Evolutionary conservation across 2,113 vertebrate genomes (phyloP).

Genomic region (Heterocephalus glaber): DNA sequence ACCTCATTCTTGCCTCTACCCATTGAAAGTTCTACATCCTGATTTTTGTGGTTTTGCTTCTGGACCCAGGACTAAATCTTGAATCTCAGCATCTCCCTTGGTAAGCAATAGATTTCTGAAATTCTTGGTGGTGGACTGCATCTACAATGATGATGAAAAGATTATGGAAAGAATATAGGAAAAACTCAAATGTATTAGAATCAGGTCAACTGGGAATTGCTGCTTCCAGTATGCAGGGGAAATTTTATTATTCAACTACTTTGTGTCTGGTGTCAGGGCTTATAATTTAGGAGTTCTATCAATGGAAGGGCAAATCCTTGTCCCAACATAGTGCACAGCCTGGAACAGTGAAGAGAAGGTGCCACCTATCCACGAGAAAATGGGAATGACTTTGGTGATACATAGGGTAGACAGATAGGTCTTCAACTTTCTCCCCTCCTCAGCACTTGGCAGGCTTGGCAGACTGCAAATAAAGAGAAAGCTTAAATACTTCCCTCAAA

Average conservation of each 20-base stretch:
- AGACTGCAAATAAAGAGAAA: background rate
- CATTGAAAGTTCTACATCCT: background rate
- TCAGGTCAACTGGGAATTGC: background rate
- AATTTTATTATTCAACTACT: background rate
- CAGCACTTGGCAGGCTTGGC: background rate
- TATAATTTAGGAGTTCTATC: background rate
- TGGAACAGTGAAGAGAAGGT: background rate
- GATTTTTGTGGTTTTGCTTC: slow-evolving; percentile 8
- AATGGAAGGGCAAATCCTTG: background rate
- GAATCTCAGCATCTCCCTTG: background rate
- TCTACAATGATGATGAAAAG: background rate
- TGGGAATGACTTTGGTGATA: background rate
- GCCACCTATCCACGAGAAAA: background rate
- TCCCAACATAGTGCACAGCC: background rate
- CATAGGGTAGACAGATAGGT: background rate
- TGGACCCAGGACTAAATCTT: background rate
- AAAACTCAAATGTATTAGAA: background rate
- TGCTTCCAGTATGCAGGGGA: background rate
- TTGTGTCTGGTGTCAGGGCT: background rate
- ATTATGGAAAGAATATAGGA: background rate
- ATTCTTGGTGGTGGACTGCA: background rate
- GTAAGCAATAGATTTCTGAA: background rate
- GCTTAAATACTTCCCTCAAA: background rate
- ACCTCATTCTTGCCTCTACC: background rate
- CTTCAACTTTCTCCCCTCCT: background rate